Conservation (phyloP, 1,140 invertebrate genomes). For the Mercenaria mercenaria region DNA sequence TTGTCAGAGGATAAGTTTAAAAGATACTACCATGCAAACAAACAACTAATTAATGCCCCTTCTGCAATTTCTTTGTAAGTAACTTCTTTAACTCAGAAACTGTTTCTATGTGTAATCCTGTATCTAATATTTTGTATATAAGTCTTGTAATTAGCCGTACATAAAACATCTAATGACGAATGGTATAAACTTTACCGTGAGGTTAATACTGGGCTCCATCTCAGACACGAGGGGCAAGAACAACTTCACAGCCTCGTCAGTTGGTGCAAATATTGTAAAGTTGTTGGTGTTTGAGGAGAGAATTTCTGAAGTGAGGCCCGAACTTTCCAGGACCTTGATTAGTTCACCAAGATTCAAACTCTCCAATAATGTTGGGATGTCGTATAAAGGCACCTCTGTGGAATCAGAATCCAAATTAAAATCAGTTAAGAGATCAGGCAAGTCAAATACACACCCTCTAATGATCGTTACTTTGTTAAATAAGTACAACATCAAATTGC, state of each 20-base stretch:
- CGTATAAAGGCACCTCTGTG: slow-evolving; percentile 15
- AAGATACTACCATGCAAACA: too few relatives aligned
- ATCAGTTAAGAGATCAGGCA: background rate
- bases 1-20: too few relatives aligned
- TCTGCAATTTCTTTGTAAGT: too few relatives aligned
- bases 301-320: background rate
- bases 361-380: background rate
- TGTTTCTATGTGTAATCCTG: too few relatives aligned
- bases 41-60: too few relatives aligned
- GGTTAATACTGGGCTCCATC: background rate
- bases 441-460: too few relatives aligned
- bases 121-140: too few relatives aligned
- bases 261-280: slow-evolving; percentile 56
- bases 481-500: background rate
- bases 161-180: too few relatives aligned
- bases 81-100: too few relatives aligned
- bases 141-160: too few relatives aligned
- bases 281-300: background rate
- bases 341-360: background rate
- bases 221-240: background rate
- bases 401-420: background rate
- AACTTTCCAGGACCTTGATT: slow-evolving; percentile 3
- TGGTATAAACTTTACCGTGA: too few relatives aligned
- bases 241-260: slow-evolving; percentile 28
- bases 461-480: background rate